These are phyloP conservation scores for Archips xylosteana DNA, from an alignment of 2,888 invertebrate genomes.

Conservation along the genomic window DNA sequence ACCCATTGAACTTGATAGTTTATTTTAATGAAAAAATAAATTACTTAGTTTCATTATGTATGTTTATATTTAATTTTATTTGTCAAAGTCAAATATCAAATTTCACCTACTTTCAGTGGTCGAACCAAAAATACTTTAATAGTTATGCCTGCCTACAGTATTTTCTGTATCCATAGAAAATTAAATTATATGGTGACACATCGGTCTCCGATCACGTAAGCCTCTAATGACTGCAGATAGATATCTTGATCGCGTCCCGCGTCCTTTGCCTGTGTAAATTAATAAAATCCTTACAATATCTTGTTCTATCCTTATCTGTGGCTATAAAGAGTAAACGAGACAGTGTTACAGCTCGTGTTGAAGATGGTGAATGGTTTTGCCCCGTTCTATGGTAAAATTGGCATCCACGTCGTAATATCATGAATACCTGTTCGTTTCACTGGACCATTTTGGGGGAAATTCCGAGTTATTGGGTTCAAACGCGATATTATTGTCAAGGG, in stretches of 20 bases:
- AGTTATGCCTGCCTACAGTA: no score
- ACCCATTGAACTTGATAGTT: no score
- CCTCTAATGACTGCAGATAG: neutral
- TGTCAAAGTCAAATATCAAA: no score
- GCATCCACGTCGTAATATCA: neutral
- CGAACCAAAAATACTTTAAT: no score
- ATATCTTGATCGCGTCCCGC: neutral
- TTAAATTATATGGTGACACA: neutral
- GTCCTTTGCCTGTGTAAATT: neutral
- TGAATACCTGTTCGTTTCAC: conserved; percentile 7
- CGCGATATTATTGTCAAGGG: neutral
- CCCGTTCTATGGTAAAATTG: conserved; percentile 1
- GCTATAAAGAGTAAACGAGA: neutral
- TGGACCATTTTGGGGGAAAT: neutral
- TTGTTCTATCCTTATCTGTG: neutral
- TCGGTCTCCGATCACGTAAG: neutral
- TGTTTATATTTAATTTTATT: no score
- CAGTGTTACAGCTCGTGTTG: neutral
- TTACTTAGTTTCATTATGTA: no score
- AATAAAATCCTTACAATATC: neutral
- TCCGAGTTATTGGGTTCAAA: neutral
- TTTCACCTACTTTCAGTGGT: no score
- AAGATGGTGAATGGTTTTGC: neutral
- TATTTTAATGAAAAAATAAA: no score
- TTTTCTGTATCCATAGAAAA: neutral